Conservation (phyloP, 1,140 invertebrate genomes). For the Agrilus planipennis region DNA sequence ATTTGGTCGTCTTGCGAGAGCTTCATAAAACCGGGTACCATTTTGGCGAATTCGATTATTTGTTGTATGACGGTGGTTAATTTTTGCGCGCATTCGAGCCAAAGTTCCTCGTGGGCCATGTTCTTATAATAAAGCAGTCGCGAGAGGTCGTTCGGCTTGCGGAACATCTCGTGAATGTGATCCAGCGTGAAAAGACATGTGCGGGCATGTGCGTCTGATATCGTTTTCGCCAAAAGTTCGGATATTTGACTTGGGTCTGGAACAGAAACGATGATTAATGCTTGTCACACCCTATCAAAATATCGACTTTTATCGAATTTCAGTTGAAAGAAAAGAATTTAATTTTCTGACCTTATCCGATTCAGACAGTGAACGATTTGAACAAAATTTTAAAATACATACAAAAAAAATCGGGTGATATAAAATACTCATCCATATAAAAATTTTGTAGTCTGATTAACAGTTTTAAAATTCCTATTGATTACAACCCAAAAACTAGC, state of each 20-base stretch:
- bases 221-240: slow-evolving; percentile 80
- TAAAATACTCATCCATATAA: no score
- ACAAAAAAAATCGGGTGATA: no score
- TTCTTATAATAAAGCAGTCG: slow-evolving; percentile 81
- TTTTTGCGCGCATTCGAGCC: slow-evolving; percentile 92
- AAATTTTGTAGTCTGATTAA: no score
- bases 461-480: no score
- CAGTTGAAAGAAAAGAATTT: no score
- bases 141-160: slow-evolving; percentile 70
- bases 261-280: no score
- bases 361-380: no score
- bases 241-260: slow-evolving; percentile 79
- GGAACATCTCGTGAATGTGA: slow-evolving; percentile 80
- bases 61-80: slow-evolving; percentile 92
- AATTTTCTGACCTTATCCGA: no score
- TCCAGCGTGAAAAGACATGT: slow-evolving; percentile 78
- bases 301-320: no score
- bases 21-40: slow-evolving; percentile 97
- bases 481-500: no score
- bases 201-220: slow-evolving; percentile 83
- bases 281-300: no score
- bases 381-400: no score
- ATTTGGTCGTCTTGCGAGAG: slow-evolving; percentile 97
- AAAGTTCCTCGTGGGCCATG: slow-evolving; percentile 88
- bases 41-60: slow-evolving; percentile 98